phyloP scores from a whole-genome alignment of 2,797 vertebrate genomes.

The Clangula hyemalis region DNA sequence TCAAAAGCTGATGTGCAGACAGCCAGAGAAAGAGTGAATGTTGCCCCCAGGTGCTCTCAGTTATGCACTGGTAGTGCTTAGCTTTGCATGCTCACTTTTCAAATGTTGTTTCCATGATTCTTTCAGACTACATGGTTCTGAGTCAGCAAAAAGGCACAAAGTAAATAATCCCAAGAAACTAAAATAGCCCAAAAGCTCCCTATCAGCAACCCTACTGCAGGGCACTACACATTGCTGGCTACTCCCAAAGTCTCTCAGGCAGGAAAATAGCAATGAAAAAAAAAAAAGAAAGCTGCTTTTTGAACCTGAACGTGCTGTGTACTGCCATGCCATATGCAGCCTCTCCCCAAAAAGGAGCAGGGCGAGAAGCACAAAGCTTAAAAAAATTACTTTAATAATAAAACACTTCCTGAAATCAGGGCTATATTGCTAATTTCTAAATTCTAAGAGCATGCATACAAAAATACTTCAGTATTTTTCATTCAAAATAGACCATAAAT shows the following conservation, averaged over 20 bases:
- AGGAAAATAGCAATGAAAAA: not conserved
- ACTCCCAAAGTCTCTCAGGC: not conserved
- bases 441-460: not conserved
- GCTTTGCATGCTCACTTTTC: not conserved
- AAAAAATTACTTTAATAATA: not conserved
- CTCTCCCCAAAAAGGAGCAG: not conserved
- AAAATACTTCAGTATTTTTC: not conserved
- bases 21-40: not conserved
- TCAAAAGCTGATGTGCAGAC: not conserved
- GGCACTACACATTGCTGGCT: too few species aligned
- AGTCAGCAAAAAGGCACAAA: not conserved
- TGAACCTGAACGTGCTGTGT: not conserved
- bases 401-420: too few species aligned
- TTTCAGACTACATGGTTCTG: not conserved
- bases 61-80: not conserved
- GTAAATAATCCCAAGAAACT: not conserved
- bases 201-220: not conserved
- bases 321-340: not conserved
- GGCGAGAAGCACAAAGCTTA: not conserved
- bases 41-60: not conserved
- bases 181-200: not conserved
- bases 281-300: not conserved
- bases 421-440: not conserved
- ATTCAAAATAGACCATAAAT: not conserved
- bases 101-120: not conserved